Percentiles rank a stretch among this genome's conserved stretches.
Evolutionary conservation across 2,113 vertebrate species (phyloP).

Genomic region (Cisticola juncidis): DNA sequence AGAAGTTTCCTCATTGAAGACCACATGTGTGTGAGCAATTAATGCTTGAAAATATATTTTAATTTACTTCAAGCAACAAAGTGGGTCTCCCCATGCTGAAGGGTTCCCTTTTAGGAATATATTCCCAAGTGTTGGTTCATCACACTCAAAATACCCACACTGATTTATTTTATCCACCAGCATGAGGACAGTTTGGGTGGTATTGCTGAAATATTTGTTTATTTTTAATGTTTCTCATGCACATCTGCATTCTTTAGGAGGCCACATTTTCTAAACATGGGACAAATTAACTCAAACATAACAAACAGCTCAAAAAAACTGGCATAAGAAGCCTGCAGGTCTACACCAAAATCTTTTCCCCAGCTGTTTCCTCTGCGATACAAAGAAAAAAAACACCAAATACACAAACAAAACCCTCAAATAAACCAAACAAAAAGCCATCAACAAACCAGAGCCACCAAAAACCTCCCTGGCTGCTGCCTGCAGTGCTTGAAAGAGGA

Average conservation of each 20-base stretch:
- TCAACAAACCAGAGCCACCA: conserved; percentile 26
- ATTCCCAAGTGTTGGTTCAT: not conserved
- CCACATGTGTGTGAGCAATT: not conserved
- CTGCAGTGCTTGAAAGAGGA: not conserved
- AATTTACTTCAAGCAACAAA: not conserved
- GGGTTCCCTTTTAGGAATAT: not conserved
- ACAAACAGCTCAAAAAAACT: conserved; percentile 18
- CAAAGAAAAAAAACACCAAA: not conserved
- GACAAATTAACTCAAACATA: conserved; percentile 38
- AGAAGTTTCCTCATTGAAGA: not conserved
- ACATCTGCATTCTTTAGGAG: not conserved
- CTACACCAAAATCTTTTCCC: conserved; percentile 8
- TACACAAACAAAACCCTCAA: conserved; percentile 22
- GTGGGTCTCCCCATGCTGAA: not conserved
- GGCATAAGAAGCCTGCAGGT: not conserved
- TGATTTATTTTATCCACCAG: not conserved
- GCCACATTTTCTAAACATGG: not conserved
- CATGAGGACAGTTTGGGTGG: conserved; percentile 1
- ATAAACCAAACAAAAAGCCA: conserved; percentile 21
- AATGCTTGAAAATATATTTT: not conserved
- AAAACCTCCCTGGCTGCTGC: not conserved
- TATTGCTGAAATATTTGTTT: conserved; percentile 37
- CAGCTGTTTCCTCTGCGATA: conserved; percentile 45
- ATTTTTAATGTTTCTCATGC: conserved; percentile 35
- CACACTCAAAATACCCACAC: not conserved